Evolutionary conservation across 1,140 invertebrate genomes (phyloP), one percentile per base, ranked within the genome.

Genomic region (Whitmania pigra): DNA sequence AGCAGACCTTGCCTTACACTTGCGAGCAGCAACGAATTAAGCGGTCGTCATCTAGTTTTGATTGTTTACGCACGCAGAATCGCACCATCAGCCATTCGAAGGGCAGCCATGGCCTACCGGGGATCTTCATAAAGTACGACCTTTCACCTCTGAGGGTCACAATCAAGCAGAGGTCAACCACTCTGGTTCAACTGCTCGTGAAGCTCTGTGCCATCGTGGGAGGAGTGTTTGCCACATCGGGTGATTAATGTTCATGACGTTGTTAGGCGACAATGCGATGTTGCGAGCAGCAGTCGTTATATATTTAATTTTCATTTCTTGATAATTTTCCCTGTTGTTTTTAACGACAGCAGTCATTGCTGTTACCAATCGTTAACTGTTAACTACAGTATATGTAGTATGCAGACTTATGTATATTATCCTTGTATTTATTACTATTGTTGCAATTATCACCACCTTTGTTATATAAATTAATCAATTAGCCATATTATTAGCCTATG

Each of bases 51-150:
- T 63, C 6, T 63, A 1, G 9, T 13, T 60, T 22, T n/a, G 4
- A 60, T 60, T 27, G 1, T 31, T 63, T 63, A 20, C 54, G 15
- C 40, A 86, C 90, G 5, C 73, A 83, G 78, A 87, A 87, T 75
- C 85, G 93, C 77, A 86, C 88, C 11, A 89, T 94, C 60, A 86
- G 88, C 75, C 85, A 84, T 80, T 85, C 87, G 74, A 85, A 88
- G 82, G 92, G 91, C 25, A 93, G 90, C 40, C 92, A 94, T 82
- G 93, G 92, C 7, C 88, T 92, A 25, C 90, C 93, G 13, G 93
- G 93, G 43, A 91, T 96, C 77, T 96, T 92, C 81, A 90, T 96
- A 76, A 95, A 95, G 81, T 97, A 96, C 82, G 92, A 95, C 77
- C 88, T 91, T 81, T 90, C 90, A 74, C 75, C 78, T 7, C 80